Evolutionary conservation across 2,888 invertebrate species (phyloP).

Genomic region (Girardia tigrina): DNA sequence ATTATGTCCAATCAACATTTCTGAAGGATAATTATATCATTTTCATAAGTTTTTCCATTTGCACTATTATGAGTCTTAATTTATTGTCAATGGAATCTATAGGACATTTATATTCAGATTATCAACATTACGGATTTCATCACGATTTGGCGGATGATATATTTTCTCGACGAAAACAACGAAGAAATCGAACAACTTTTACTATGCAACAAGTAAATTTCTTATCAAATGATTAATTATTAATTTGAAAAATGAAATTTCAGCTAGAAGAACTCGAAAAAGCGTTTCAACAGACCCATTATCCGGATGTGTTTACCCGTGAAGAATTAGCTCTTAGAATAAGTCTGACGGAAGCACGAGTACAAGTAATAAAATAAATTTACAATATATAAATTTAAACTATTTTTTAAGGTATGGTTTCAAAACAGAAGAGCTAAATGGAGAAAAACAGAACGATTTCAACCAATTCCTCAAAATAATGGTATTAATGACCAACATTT

Average conservation of each 20-base stretch:
- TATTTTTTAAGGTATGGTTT: background rate
- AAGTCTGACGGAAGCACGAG: conserved; percentile 50
- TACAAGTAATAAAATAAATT: conserved; percentile 42
- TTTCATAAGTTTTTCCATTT: no score
- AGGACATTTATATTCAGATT: conserved; percentile 39
- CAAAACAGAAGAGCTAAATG: background rate
- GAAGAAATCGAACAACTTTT: conserved; percentile 83
- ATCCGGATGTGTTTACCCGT: conserved; percentile 82
- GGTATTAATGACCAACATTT: background rate
- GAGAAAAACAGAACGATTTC: background rate
- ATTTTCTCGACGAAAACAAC: conserved; percentile 72
- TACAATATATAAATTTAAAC: no score
- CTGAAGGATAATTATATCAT: no score
- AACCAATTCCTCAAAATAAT: background rate
- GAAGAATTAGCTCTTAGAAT: conserved; percentile 51
- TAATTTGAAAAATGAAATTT: background rate
- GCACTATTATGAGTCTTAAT: background rate
- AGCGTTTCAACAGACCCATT: conserved; percentile 90
- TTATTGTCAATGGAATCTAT: background rate
- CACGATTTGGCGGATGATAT: conserved; percentile 47
- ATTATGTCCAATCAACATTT: no score
- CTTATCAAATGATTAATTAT: background rate
- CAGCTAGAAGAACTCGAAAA: conserved; percentile 91
- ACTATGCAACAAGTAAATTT: conserved; percentile 71
- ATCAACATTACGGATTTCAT: conserved; percentile 39